A percentile compares a stretch with the other conserved stretches of the same genome.
phyloP scores from a whole-genome alignment of 2,113 vertebrate genomes.

The Dissostichus mawsoni region DNA sequence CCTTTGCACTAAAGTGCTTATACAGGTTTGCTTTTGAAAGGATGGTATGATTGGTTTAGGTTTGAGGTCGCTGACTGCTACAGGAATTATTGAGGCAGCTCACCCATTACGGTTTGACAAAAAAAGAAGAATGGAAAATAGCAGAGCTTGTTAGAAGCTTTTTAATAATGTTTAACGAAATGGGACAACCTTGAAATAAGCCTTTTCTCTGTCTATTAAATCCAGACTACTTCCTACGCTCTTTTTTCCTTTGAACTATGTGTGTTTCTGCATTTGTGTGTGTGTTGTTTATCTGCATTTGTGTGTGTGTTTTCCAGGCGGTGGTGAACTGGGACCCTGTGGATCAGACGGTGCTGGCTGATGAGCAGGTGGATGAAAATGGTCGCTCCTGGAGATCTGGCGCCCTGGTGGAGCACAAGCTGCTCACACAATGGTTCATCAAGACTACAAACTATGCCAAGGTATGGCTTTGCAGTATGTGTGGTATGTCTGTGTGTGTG shows the following conservation, averaged over 20 bases:
- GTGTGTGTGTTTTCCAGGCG: conserved; percentile 81
- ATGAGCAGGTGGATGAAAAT: conserved; percentile 96
- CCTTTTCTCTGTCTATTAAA: conserved; percentile 40
- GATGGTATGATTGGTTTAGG: conserved; percentile 27
- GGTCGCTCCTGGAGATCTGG: conserved; percentile 96
- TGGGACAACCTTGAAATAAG: conserved; percentile 45
- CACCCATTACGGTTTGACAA: not conserved
- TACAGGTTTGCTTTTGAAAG: conserved; percentile 27
- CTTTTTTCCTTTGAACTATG: conserved; percentile 29
- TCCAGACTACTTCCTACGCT: conserved; percentile 46
- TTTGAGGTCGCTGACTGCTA: conserved; percentile 24
- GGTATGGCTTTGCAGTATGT: conserved; percentile 75
- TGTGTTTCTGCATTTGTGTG: conserved; percentile 22
- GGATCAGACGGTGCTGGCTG: conserved; percentile 95
- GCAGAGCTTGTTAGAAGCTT: conserved; percentile 16
- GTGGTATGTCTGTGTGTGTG: not conserved
- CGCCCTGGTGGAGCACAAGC: conserved; percentile 93
- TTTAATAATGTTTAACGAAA: conserved; percentile 62
- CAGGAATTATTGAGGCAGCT: conserved; percentile 44
- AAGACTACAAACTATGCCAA: conserved; percentile 96
- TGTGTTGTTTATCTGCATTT: conserved; percentile 2
- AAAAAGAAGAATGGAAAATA: conserved; percentile 27
- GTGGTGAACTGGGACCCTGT: conserved; percentile 98
- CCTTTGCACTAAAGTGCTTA: conserved; percentile 16
- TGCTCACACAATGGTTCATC: conserved; percentile 97